Base-by-base conservation (phyloP, 2,888 invertebrate genomes). In the Lochmaea capreae region DNA sequence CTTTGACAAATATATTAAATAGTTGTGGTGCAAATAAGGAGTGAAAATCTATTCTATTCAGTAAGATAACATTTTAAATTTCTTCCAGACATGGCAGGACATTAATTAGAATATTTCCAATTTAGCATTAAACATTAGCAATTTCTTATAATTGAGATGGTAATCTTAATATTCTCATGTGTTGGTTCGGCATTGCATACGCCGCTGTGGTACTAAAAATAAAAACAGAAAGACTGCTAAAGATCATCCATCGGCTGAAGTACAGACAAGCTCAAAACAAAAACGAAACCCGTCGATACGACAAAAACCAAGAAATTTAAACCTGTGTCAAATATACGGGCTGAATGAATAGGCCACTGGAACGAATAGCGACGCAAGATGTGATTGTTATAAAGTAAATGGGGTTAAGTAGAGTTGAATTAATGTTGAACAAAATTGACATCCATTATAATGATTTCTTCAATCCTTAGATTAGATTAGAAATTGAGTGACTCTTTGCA, bases 141-240 rank as follows among this genome's bases (percentile, higher is more conserved):
- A 46, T 14, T 46, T 9, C 11, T 12, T 12, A 12, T 11, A 46
- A 46, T 46, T 46, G 14, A 46, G 46, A 46, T 46, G 46, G 12
- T 46, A 12, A 46, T 46, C 46, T 46, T 46, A 46, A 12, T 10
- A 46, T 12, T 14, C 10, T 11, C 18, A 26, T 59, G 39, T 62
- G 62, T 62, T 26, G 62, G 22, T 22, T 22, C 22, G 22, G 22
- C 22, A 39, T 14, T 14, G n/a, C 2, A 46, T 22, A 65, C 63
- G 63, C 63, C 63, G 18, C 43, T 65, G 63, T 22, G 11, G 46
- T 62, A 62, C 63, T 65, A 65, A 65, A 63, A 65, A 46, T 65
- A 67, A 67, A 67, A 67, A 67, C 42, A 67, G 22, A 58, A 58
- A 58, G 67, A 58, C 66, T 66, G 54, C 9, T 66, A 54, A 66